Conservation (phyloP, 2,888 invertebrate genomes). For the Holacanthella duospinosa region DNA sequence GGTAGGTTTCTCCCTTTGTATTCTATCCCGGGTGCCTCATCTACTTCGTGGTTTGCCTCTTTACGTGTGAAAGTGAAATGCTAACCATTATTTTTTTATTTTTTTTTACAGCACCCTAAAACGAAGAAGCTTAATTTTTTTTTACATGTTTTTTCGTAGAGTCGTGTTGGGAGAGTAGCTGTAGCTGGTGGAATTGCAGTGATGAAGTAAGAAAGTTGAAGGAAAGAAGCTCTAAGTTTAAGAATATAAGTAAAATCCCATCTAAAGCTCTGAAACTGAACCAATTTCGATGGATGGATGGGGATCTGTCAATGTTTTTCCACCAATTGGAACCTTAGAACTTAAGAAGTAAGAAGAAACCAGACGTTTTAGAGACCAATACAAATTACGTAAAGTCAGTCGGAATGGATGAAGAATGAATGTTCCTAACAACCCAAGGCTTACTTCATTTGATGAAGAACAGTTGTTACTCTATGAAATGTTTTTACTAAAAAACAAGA, state of each 20-base stretch:
- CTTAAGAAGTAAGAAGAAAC: background rate
- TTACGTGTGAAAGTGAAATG: slow-evolving; percentile 1
- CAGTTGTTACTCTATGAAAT: background rate
- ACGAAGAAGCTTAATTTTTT: background rate
- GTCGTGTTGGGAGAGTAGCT: background rate
- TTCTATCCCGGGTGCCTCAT: too few relatives aligned
- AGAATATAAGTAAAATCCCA: background rate
- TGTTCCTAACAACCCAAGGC: background rate
- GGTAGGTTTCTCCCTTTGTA: too few relatives aligned
- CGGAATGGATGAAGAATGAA: background rate
- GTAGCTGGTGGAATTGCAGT: background rate
- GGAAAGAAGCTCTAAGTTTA: too few relatives aligned
- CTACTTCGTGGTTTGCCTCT: background rate
- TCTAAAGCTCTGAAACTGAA: background rate
- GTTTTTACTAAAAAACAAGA: background rate
- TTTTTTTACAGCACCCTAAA: background rate
- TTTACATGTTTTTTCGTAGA: background rate
- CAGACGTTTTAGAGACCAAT: background rate
- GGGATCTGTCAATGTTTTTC: slow-evolving; percentile 1
- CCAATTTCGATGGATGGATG: background rate
- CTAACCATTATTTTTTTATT: background rate
- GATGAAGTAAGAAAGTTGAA: background rate
- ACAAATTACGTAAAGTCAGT: background rate
- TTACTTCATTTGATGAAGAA: background rate
- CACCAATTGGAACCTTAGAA: background rate